These are phyloP conservation scores for Epinotia nisella DNA, from an alignment of 2,888 invertebrate genomes.

Conservation along the genomic window DNA sequence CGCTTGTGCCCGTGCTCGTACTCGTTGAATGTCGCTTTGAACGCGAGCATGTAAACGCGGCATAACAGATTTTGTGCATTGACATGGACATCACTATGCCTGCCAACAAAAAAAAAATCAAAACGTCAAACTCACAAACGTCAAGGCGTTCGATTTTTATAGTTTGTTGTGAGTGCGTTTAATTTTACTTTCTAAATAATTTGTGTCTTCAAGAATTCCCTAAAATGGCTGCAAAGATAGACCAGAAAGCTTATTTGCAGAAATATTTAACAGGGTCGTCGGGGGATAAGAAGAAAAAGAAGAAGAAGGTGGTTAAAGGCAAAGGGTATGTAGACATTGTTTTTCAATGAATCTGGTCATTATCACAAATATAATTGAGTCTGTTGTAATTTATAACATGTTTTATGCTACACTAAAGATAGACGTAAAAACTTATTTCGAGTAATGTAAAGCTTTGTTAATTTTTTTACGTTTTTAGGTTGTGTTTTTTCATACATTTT, in stretches of 20 bases:
- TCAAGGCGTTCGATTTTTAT: constrained; percentile 16
- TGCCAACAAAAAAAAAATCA: neutral
- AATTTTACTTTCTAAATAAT: constrained; percentile 16
- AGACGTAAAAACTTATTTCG: neutral
- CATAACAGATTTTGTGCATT: neutral
- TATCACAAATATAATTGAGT: neutral
- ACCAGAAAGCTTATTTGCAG: constrained; percentile 92
- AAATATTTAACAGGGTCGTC: constrained; percentile 89
- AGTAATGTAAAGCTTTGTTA: neutral
- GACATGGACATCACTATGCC: neutral
- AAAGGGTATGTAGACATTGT: constrained; percentile 63
- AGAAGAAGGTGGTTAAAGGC: constrained; percentile 81
- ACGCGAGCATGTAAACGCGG: too few relatives aligned
- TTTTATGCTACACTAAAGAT: neutral
- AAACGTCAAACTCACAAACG: constrained; percentile 28
- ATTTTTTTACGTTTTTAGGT: neutral
- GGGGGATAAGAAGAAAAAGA: constrained; percentile 87
- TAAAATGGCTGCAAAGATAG: constrained; percentile 79
- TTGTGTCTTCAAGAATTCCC: constrained; percentile 6
- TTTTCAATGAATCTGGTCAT: neutral
- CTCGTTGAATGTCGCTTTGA: too few relatives aligned
- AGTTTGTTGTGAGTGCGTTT: constrained; percentile 20
- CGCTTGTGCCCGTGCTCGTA: too few relatives aligned
- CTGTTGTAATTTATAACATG: neutral
- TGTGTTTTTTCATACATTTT: neutral